Base-by-base conservation (phyloP, 37 sponge, comb jelly and placozoan species). In the Ephydatia muelleri region DNA sequence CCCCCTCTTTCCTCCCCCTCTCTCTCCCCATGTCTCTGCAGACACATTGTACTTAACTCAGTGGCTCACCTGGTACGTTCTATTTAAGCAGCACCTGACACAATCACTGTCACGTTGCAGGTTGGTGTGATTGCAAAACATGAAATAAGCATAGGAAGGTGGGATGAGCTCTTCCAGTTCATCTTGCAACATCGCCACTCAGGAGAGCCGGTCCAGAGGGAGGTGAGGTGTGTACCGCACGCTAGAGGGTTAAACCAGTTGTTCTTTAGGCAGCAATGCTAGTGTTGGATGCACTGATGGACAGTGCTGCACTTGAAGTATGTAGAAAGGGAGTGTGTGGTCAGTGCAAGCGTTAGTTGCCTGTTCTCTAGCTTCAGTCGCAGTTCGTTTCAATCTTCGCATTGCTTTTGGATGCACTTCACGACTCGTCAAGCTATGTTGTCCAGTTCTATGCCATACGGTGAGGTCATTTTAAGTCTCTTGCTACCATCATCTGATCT, bases 361-460 rank as follows among this genome's bases (percentile, higher is more conserved):
- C 82, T 70, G 3, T 75, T 29, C 0, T 87, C 14, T 57, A 94
- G 95, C 85, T 94, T 22, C 73, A 88, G 71, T 65, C 90, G 23
- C 80, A 95, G 38, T 92, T 92, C 36, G 39, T 68, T n/a, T 19
- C 68, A 0, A 81, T 95, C 37, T 76, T 95, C 19, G 76, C 38
- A 23, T 36, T 95, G 57, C 79, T 95, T 38, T 86, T 83, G 19
- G 49, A 79, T 75, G 82, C 92, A 43, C 84, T 95, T 0, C 82
- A 84, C 5, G 92, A 95, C 67, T n/a, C 28, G 0, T 33, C 70
- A 43, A 89, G 85, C 87, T 76, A 80, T 31, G 72, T 79, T 38
- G 87, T 95, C 0, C 86, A 89, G 0, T 95, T 80, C 70, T 93
- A 93, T 70, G 82, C 96, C 26, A 87, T 95, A 34, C 88, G 88